Evolutionary conservation across 2,888 invertebrate genomes (phyloP).

Genomic region (Andrena chrysosceles): DNA sequence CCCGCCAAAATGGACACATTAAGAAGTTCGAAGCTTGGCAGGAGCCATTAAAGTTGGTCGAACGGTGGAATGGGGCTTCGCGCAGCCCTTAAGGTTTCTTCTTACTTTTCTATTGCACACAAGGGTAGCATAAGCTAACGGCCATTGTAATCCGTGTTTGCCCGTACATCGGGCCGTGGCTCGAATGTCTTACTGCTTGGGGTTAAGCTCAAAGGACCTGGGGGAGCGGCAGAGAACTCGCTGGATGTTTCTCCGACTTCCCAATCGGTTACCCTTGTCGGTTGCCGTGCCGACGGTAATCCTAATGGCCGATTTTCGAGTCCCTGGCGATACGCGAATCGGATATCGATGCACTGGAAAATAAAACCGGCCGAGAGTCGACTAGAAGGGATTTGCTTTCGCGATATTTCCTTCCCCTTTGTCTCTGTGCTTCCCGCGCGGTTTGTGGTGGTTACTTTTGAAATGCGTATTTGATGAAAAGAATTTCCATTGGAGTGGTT

Average conservation of each 20-base stretch:
- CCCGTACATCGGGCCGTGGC: conserved; percentile 18
- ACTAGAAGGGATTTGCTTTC: not conserved
- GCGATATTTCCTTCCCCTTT: not conserved
- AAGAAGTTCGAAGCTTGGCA: conserved; percentile 12
- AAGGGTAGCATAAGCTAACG: conserved; percentile 40
- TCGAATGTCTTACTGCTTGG: conserved; percentile 28
- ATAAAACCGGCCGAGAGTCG: not conserved
- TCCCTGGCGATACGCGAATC: conserved; percentile 15
- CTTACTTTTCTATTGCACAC: conserved; percentile 48
- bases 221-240: not conserved
- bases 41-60: conserved; percentile 36
- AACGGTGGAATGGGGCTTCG: not conserved
- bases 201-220: conserved; percentile 8
- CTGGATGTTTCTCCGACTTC: conserved; percentile 15
- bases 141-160: conserved; percentile 35
- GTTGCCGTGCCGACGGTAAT: not conserved
- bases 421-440: conserved; percentile 3
- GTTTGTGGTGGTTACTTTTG: conserved; percentile 30
- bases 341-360: conserved; percentile 1
- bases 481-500: conserved; percentile 42
- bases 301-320: conserved; percentile 22
- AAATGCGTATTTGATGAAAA: conserved; percentile 11
- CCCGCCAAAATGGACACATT: conserved; percentile 26
- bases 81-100: conserved; percentile 46
- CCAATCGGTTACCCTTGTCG: not conserved